Evolutionary conservation across 1,140 invertebrate genomes (phyloP).

Genomic region (Sminthurides bifidus): DNA sequence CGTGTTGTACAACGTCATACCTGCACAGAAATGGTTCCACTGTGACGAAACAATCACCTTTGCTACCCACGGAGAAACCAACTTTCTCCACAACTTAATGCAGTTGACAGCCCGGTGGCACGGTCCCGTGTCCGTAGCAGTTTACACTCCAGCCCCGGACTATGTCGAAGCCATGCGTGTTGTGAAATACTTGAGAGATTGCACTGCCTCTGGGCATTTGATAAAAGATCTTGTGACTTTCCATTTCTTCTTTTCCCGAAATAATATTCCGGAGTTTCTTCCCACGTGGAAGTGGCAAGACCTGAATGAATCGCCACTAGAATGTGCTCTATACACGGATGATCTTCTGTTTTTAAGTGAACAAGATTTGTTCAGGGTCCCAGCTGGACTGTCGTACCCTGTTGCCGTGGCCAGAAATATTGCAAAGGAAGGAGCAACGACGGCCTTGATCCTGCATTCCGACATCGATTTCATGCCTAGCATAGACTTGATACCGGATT

Average conservation of each 20-base stretch:
- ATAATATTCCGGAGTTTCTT: slow-evolving; percentile 31
- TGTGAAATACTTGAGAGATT: slow-evolving; percentile 55
- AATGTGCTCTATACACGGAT: slow-evolving; percentile 34
- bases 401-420: slow-evolving; percentile 33
- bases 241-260: slow-evolving; percentile 60
- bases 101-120: slow-evolving; percentile 59
- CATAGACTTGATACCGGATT: slow-evolving; percentile 18
- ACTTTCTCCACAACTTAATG: slow-evolving; percentile 76
- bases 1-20: too few relatives aligned
- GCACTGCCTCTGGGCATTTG: slow-evolving; percentile 42
- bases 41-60: slow-evolving; percentile 81
- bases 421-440: slow-evolving; percentile 34
- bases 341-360: slow-evolving; percentile 27
- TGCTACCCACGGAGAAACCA: slow-evolving; percentile 80
- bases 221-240: slow-evolving; percentile 68
- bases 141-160: slow-evolving; percentile 62
- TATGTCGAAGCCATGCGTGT: slow-evolving; percentile 50
- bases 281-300: slow-evolving; percentile 37
- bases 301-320: slow-evolving; percentile 38
- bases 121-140: slow-evolving; percentile 58
- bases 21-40: slow-evolving; percentile 36
- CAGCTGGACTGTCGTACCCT: slow-evolving; percentile 21
- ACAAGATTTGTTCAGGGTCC: slow-evolving; percentile 23
- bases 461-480: slow-evolving; percentile 36
- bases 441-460: slow-evolving; percentile 38